phyloP scores from a whole-genome alignment of 2,888 invertebrate species.

The Cremastobaeus sp. region DNA sequence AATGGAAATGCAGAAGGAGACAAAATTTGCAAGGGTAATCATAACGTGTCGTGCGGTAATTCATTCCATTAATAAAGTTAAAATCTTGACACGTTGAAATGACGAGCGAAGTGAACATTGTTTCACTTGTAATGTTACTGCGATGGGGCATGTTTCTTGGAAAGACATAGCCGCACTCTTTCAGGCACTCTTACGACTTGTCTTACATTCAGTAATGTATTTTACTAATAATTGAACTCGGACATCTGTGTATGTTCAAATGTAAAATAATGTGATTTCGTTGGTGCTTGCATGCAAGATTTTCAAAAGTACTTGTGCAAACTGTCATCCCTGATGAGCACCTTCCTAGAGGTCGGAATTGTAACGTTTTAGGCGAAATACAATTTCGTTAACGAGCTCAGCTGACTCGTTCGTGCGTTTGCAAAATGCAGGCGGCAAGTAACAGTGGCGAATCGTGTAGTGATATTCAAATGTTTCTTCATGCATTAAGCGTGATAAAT shows the following conservation, averaged over 20 bases:
- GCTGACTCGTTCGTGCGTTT: slow-evolving; percentile 58
- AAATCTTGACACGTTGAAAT: too few relatives aligned
- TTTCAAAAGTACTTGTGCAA: slow-evolving; percentile 57
- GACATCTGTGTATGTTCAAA: slow-evolving; percentile 56
- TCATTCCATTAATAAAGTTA: too few relatives aligned
- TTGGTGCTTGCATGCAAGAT: slow-evolving; percentile 27
- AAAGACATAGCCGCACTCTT: too few relatives aligned
- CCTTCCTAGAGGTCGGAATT: slow-evolving; percentile 54
- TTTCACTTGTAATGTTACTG: too few relatives aligned
- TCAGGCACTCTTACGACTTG: too few relatives aligned
- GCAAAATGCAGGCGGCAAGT: slow-evolving; percentile 34
- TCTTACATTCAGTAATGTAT: slow-evolving; percentile 66
- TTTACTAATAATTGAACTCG: slow-evolving; percentile 64
- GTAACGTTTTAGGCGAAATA: slow-evolving; percentile 24
- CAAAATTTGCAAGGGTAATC: too few relatives aligned
- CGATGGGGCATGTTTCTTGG: too few relatives aligned
- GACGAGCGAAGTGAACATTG: too few relatives aligned
- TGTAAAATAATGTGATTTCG: slow-evolving; percentile 45
- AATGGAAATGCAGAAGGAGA: too few relatives aligned
- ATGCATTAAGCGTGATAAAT: neutral
- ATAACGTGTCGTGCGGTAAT: too few relatives aligned
- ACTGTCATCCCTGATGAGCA: slow-evolving; percentile 58
- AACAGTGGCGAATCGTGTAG: slow-evolving; percentile 16
- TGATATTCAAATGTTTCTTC: slow-evolving; percentile 24
- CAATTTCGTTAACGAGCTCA: slow-evolving; percentile 65